Evolutionary conservation across 2,113 vertebrate genomes (phyloP).

Genomic region (Trichechus manatus): DNA sequence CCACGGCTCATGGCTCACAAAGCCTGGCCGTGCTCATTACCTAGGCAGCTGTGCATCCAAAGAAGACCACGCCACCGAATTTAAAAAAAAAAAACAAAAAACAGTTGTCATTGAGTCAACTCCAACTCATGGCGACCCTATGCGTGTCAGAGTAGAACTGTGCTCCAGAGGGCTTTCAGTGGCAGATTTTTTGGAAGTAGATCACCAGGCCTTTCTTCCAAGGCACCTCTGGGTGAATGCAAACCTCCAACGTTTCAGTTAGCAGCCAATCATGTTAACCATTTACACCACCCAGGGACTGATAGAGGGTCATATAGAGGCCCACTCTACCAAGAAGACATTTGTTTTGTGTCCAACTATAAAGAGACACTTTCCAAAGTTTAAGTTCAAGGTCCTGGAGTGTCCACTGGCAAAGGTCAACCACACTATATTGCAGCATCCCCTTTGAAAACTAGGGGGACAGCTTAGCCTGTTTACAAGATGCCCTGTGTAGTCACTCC

Average conservation of each 20-base stretch:
- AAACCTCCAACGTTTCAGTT: background rate
- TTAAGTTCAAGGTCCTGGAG: background rate
- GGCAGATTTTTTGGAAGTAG: too few relatives aligned
- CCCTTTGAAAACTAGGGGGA: background rate
- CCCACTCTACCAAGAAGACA: background rate
- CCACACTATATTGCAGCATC: too few relatives aligned
- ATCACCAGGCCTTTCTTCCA: too few relatives aligned
- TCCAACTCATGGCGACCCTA: too few relatives aligned
- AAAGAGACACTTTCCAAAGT: background rate
- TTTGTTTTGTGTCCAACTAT: background rate
- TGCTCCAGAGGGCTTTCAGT: background rate
- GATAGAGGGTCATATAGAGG: background rate
- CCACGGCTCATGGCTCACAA: background rate
- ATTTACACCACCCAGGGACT: background rate
- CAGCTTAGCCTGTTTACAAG: background rate
- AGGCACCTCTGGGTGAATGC: too few relatives aligned
- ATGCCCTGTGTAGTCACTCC: background rate
- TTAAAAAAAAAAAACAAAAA: too few relatives aligned
- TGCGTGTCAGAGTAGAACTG: background rate
- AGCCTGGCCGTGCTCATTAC: rapidly evolving
- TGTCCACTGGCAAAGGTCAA: background rate
- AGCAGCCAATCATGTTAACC: background rate
- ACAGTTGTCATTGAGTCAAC: too few relatives aligned
- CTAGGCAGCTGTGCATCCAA: background rate
- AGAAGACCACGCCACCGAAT: background rate